Evolutionary conservation across 2,888 invertebrate species (phyloP), one percentile per base, ranked within the genome.

Genomic region (Criorhina ranunculi): DNA sequence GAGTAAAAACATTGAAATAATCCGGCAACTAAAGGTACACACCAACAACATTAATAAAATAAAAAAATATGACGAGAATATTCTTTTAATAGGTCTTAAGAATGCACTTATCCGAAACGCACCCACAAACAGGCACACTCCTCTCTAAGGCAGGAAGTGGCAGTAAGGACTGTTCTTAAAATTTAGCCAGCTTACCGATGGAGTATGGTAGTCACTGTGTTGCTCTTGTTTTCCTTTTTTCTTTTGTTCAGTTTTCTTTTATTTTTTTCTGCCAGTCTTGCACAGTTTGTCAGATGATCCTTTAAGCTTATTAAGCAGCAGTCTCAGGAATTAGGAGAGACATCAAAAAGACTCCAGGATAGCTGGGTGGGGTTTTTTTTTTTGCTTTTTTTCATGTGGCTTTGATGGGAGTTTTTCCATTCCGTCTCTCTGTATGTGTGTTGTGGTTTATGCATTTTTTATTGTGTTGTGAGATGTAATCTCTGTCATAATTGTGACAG

Each of bases 241-340:
- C 17, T 57, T 55, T 31, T 55, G 40, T 77, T 66, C 44, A 17
- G 35, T 44, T 70, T 53, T 37, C 46, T 19, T 72, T 57, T 37
- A 31, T 40, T 46, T 24, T 24, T 24, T 24, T 24, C 24, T 55
- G 33, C n/a, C n/a, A 40, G 75, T 69, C 75, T 75, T 59, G 33
- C 64, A 75, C 59, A 64, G 70, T 80, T 85, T 80, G 64, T 46
- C 37, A 75, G 80, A 80, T 85, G 64, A 80, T 75, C 64, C 80
- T 35, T 75, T 80, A 85, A 85, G 85, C 85, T 76, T 85, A 85
- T 80, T 85, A 85, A 76, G 70, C 33, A 70, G 37, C n/a, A 53
- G 72, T 67, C 78, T 83, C 66, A 60, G 78, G 66, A 55, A 83
- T 78, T 78, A 70, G 57, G 35, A 44, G 44, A 19, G 60, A 78